A percentile compares a stretch with the other conserved stretches of the same genome.
Evolutionary conservation across 1,140 invertebrate species (phyloP).

Genomic region (Drosophila paulistorum): DNA sequence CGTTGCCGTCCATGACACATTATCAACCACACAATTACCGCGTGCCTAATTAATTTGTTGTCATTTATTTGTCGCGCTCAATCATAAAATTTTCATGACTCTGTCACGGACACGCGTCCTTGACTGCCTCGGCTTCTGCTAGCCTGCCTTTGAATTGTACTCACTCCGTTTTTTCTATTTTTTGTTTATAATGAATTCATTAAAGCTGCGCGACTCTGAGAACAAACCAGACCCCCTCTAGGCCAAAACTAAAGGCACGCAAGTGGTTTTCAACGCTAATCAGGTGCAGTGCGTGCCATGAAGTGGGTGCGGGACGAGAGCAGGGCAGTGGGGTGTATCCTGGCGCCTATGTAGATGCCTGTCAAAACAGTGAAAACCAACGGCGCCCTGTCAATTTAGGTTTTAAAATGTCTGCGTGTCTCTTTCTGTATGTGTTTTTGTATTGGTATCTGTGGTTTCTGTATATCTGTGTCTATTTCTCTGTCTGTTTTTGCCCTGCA

Average conservation of each 20-base stretch:
- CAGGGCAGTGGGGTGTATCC: not conserved
- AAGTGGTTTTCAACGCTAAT: constrained; percentile 56
- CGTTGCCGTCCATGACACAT: constrained; percentile 30
- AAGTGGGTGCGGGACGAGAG: not conserved
- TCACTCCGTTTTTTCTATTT: constrained; percentile 15
- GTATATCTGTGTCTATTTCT: not conserved
- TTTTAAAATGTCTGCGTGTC: constrained; percentile 49
- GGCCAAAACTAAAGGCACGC: constrained; percentile 37
- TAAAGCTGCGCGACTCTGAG: constrained; percentile 36
- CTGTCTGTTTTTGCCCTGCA: constrained; percentile 23
- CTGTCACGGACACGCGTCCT: constrained; percentile 8
- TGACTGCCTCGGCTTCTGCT: not conserved
- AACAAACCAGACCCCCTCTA: constrained; percentile 16
- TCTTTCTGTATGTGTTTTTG: constrained; percentile 17
- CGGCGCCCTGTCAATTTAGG: constrained; percentile 51
- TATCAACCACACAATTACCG: constrained; percentile 45
- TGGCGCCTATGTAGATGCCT: constrained; percentile 24
- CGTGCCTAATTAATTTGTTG: constrained; percentile 48
- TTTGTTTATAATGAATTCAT: constrained; percentile 62
- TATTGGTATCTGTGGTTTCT: not conserved
- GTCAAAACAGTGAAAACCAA: constrained; percentile 58
- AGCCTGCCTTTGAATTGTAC: not conserved
- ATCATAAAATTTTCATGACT: constrained; percentile 33
- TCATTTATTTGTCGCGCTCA: constrained; percentile 36
- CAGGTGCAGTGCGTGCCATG: constrained; percentile 50